Evolutionary conservation across 2,888 invertebrate genomes (phyloP).

Genomic region (Brenthis ino): DNA sequence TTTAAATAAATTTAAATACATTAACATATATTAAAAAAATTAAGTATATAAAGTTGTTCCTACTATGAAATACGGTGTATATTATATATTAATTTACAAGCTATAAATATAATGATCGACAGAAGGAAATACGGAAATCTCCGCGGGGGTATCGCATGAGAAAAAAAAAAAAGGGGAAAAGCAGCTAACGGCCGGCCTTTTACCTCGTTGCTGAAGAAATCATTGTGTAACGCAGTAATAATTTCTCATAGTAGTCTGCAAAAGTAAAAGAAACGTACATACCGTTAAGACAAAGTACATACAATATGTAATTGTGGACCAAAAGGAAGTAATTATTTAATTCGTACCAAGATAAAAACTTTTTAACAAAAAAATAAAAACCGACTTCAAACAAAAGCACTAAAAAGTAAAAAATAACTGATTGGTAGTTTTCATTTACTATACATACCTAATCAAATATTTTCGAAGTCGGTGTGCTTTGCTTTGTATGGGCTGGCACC

Average conservation of each 20-base stretch:
- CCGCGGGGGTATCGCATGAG: slow-evolving; percentile 37
- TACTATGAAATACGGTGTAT: neutral
- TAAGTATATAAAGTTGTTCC: too few species aligned
- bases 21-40: neutral
- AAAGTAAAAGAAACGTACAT: neutral
- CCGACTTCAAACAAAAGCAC: too few species aligned
- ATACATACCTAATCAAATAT: too few species aligned
- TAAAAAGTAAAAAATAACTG: too few species aligned
- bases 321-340: too few species aligned
- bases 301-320: too few species aligned
- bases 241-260: slow-evolving; percentile 5
- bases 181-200: slow-evolving; percentile 61
- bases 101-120: neutral
- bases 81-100: neutral
- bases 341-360: too few species aligned
- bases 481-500: too few species aligned
- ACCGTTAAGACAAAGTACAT: neutral
- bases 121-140: slow-evolving; percentile 4
- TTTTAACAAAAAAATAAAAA: too few species aligned
- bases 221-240: slow-evolving; percentile 45
- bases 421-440: too few species aligned
- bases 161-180: slow-evolving; percentile 50
- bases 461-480: too few species aligned
- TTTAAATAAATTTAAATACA: neutral
- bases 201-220: slow-evolving; percentile 54